A percentile compares a stretch with the other conserved stretches of the same genome.
These are phyloP conservation scores for Morpho deidamia DNA, from an alignment of 2,888 invertebrate species.

Conservation along the genomic window DNA sequence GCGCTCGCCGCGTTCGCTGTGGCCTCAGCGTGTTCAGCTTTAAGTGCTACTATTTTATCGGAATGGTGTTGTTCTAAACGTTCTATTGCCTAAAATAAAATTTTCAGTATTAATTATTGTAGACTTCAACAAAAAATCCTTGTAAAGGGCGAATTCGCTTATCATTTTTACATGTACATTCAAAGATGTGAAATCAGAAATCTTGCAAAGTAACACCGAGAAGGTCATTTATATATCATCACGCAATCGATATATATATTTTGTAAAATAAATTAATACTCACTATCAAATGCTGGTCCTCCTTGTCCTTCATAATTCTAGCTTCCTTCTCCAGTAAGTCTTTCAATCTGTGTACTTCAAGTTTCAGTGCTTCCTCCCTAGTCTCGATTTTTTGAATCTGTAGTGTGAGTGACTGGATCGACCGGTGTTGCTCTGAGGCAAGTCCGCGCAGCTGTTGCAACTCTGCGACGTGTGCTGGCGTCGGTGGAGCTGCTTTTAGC, in stretches of 20 bases:
- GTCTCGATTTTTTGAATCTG: conserved; percentile 73
- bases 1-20: conserved; percentile 37
- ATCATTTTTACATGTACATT: no score
- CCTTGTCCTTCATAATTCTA: conserved; percentile 50
- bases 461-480: conserved; percentile 52
- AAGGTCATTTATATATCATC: no score
- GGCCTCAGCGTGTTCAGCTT: conserved; percentile 44
- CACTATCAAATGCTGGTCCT: conserved; percentile 53
- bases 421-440: conserved; percentile 78
- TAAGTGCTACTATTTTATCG: conserved; percentile 35
- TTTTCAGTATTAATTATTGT: background rate
- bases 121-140: background rate
- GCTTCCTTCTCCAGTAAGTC: conserved; percentile 72
- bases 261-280: conserved; percentile 3
- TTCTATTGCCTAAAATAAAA: conserved; percentile 42
- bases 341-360: conserved; percentile 61
- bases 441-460: conserved; percentile 65
- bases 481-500: conserved; percentile 43
- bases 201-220: no score
- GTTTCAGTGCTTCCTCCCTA: conserved; percentile 70
- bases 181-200: no score
- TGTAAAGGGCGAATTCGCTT: background rate
- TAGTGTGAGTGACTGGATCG: conserved; percentile 70
- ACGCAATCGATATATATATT: no score
- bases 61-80: conserved; percentile 47